Evolutionary conservation across 2,888 invertebrate genomes (phyloP), one percentile per base, ranked within the genome.

Genomic region (Synanthedon andrenaeformis): DNA sequence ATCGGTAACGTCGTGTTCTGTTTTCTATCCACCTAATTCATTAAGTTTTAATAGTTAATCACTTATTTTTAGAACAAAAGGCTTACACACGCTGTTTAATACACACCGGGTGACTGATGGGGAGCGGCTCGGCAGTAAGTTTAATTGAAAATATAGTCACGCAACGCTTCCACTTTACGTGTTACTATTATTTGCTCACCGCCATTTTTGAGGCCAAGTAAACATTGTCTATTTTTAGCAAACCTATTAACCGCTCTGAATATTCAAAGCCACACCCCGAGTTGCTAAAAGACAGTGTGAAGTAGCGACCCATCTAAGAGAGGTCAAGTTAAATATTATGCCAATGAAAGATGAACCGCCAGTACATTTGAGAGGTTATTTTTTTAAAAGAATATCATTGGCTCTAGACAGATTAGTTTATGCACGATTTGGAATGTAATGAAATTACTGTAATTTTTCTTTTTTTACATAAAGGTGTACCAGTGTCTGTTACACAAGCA

Each of bases 131-230:
- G 56, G 57, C 54, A 57, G 57, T 51, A 57, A 57, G 54, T 65
- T 69, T 69, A 70, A 69, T 69, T 70, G 68, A 69, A 69, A 67
- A 63, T 59, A 62, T 60, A 59, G 66, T 66, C 69, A 70, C 70
- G 70, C 69, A 54, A 69, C 55, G 51, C 52, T 42, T 35, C 41
- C 41, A 48, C 51, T 51, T 42, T 48, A 13, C 51, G 41, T 51
- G 23, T 19, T 19, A 12, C 17, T 49, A 17, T 51, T 49, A 49
- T 49, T 49, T 49, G 49, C 49, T 49, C 17, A 17, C 14, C 45
- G 45, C 11, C 45, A 45, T 45, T 13, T 45, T 45, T 14, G 45
- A 45, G 45, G 45, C 45, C 45, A 14, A 45, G 45, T 45, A 45
- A 35, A 10, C 45, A 12, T 45, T 45, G 14, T 14, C 13, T 13